phyloP scores from a whole-genome alignment of 2,888 invertebrate genomes.

The Lampropteryx suffumata region DNA sequence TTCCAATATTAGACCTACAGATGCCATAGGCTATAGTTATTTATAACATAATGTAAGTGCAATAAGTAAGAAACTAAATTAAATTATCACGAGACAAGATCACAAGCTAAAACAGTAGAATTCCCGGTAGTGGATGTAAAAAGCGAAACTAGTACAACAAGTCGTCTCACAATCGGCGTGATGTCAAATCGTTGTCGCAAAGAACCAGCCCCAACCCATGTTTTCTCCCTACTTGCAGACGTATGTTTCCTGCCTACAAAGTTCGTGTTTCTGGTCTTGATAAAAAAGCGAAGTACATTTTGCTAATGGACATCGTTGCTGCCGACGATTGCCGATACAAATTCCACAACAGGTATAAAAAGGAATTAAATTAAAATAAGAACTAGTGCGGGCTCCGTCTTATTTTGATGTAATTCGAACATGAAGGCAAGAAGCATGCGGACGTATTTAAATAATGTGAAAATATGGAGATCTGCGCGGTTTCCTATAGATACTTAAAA shows the following conservation, averaged over 20 bases:
- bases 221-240: conserved; percentile 89
- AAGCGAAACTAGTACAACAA: conserved; percentile 70
- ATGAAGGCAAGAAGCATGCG: conserved; percentile 87
- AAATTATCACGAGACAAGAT: conserved; percentile 67
- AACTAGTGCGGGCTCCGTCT: conserved; percentile 54
- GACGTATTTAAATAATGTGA: conserved; percentile 51
- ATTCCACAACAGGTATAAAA: conserved; percentile 94
- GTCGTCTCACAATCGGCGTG: conserved; percentile 78
- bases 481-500: conserved; percentile 15
- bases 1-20: too few species aligned
- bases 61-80: conserved; percentile 19
- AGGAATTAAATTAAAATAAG: conserved; percentile 81
- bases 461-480: conserved; percentile 68
- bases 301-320: conserved; percentile 98
- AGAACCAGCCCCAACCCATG: conserved; percentile 77
- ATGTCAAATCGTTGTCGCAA: conserved; percentile 78
- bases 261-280: conserved; percentile 97
- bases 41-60: not conserved
- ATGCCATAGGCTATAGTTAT: conserved; percentile 2
- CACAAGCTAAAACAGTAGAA: conserved; percentile 75
- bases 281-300: conserved; percentile 98
- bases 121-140: conserved; percentile 61
- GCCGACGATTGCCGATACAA: conserved; percentile 98
- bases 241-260: conserved; percentile 99
- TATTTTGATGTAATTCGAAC: conserved; percentile 81